Percentiles rank a stretch among this genome's conserved stretches.
These are phyloP conservation scores for Amblyornis subalaris DNA, from an alignment of 2,113 vertebrate genomes.

Conservation along the genomic window DNA sequence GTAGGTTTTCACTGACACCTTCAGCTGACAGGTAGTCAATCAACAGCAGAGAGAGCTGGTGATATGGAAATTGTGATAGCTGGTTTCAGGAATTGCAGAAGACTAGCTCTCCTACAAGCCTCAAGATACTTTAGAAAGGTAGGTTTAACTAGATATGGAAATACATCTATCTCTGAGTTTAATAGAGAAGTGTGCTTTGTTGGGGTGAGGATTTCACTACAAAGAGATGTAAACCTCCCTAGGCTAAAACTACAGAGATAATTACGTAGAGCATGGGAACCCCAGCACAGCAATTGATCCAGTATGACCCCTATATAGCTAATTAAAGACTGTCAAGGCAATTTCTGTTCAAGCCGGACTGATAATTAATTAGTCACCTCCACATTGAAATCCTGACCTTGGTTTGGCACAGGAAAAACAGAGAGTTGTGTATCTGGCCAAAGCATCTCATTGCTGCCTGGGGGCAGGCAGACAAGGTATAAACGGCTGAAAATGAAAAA, in stretches of 20 bases:
- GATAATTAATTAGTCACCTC: not conserved
- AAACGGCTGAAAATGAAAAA: not conserved
- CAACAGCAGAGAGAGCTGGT: not conserved
- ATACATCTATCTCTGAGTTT: not conserved
- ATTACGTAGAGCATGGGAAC: not conserved
- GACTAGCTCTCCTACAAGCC: not conserved
- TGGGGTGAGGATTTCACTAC: not conserved
- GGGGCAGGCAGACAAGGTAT: not conserved
- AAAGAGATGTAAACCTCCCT: not conserved
- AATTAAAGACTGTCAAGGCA: constrained; percentile 10
- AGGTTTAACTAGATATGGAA: not conserved
- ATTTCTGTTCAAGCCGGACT: not conserved
- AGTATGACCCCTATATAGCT: not conserved
- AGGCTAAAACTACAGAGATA: not conserved
- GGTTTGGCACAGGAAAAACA: not conserved
- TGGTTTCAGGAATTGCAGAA: not conserved
- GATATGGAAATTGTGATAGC: not conserved
- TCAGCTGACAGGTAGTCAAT: not conserved
- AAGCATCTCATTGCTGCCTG: not conserved
- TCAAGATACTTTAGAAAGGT: not conserved
- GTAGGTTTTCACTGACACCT: not conserved
- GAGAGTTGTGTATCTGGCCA: not conserved
- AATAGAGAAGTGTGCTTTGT: not conserved
- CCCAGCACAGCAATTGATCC: not conserved
- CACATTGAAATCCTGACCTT: not conserved